Evolutionary conservation across 2,888 invertebrate species (phyloP), one percentile per base, ranked within the genome.

Genomic region (Tenthredo scrophulariae): DNA sequence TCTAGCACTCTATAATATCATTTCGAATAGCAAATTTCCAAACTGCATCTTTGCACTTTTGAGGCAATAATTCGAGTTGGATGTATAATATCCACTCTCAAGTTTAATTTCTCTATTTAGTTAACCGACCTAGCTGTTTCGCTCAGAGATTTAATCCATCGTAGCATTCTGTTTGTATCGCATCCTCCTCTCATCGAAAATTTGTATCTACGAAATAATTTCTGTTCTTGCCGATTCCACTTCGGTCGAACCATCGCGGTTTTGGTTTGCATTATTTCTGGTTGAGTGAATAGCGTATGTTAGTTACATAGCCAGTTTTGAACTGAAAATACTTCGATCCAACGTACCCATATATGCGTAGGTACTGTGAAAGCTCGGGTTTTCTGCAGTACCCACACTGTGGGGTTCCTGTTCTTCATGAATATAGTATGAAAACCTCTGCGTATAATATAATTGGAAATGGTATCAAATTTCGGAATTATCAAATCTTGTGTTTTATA

Each of bases 401-500:
- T 3, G 62, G 1, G 62, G 26, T 4, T 26, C 26, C 62, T 13
- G 62, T 26, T 22, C 13, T 62, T 72, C 70, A n/a, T 33, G 15
- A 40, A 72, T 33, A 37, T n/a, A n/a, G n/a, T n/a, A 37, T 72
- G 9, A 40, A 70, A 70, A 6, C 37, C 33, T 29, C 18, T 13
- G 5, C 6, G 13, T 15, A 15, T 75, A 37, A 70, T 15, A 37
- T 10, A 29, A 80, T 80, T 10, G 40, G 37, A 40, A 62, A 62
- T 18, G 33, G 29, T 33, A 67, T 33, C 15, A n/a, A 37, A 62
- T 37, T n/a, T 37, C 9, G 33, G 0, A 26, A 70, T 54, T 13
- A 26, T 62, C 2, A 18, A 74, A 84, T 37, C 54, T 22, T 86
- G 85, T 87, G 77, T 87, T 88, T 87, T 86, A 85, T 87, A 84